Percentiles rank a stretch among this genome's conserved stretches.
Evolutionary conservation across 2,888 invertebrate species (phyloP).

Genomic region (Diachrysia chrysitis): DNA sequence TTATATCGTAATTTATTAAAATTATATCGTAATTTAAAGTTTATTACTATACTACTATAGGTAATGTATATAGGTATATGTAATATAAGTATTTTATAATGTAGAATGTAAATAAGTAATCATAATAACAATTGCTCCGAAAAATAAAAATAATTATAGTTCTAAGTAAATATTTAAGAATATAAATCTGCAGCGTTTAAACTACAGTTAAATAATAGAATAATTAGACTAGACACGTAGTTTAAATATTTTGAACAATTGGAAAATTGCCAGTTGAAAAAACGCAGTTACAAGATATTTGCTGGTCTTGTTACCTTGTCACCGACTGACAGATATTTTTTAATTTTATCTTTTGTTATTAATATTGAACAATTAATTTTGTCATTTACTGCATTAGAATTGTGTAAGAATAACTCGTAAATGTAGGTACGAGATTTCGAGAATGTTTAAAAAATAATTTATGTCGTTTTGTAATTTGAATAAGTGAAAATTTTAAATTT

Average conservation of each 20-base stretch:
- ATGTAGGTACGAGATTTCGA: neutral
- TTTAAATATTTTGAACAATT: conserved; percentile 23
- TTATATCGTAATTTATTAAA: too few species aligned
- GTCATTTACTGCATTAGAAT: neutral
- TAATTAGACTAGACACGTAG: conserved; percentile 5
- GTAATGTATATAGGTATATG: too few species aligned
- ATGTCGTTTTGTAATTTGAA: too few species aligned
- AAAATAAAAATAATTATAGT: neutral
- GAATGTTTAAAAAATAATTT: too few species aligned
- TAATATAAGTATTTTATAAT: too few species aligned
- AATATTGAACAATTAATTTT: conserved; percentile 17
- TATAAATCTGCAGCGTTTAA: neutral
- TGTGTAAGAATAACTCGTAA: neutral
- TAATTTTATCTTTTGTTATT: conserved; percentile 25
- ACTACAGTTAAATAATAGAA: conserved; percentile 16
- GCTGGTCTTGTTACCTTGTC: conserved; percentile 52
- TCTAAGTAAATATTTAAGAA: neutral
- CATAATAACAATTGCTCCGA: neutral
- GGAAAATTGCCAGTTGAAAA: conserved; percentile 33
- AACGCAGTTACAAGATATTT: conserved; percentile 29
- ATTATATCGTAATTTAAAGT: too few species aligned
- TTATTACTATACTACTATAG: too few species aligned
- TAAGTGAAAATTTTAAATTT: too few species aligned
- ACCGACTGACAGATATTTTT: conserved; percentile 35
- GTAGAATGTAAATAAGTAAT: too few species aligned